Percentiles rank a stretch among this genome's conserved stretches.
Conservation (phyloP, 2,888 invertebrate species). For the Charanyca ferruginea region DNA sequence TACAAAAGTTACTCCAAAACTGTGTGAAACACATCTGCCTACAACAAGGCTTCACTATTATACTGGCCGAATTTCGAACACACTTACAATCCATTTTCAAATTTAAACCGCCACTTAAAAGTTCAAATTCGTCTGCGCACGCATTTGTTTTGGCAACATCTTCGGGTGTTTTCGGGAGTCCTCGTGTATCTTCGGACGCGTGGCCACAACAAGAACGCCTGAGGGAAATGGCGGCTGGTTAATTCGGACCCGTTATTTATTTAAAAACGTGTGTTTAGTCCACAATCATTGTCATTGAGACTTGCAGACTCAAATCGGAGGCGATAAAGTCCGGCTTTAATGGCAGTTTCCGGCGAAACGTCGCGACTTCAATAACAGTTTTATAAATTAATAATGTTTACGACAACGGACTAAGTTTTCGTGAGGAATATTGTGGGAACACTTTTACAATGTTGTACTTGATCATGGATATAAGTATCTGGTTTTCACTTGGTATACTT, state of each 20-base stretch:
- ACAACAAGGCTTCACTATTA: constrained; percentile 63
- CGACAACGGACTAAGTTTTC: constrained; percentile 56
- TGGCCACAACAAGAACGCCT: constrained; percentile 74
- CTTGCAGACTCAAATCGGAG: constrained; percentile 66
- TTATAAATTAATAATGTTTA: constrained; percentile 64
- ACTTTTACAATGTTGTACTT: constrained; percentile 28
- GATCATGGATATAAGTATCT: constrained; percentile 25
- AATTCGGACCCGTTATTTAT: constrained; percentile 72
- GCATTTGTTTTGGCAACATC: constrained; percentile 72
- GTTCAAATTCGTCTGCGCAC: constrained; percentile 46
- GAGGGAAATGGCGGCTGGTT: constrained; percentile 71
- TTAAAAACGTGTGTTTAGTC: constrained; percentile 73
- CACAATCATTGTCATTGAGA: constrained; percentile 75
- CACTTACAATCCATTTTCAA: constrained; percentile 55
- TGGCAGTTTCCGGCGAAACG: constrained; percentile 71
- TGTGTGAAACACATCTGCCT: constrained; percentile 88
- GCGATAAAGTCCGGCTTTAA: constrained; percentile 76
- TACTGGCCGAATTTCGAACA: constrained; percentile 48
- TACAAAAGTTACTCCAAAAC: constrained; percentile 85
- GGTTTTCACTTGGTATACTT: background rate
- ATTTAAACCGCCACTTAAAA: constrained; percentile 17
- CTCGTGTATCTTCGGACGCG: constrained; percentile 81
- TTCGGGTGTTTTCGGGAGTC: constrained; percentile 76
- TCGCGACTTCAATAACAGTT: constrained; percentile 47
- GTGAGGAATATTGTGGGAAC: constrained; percentile 54